phyloP scores from a whole-genome alignment of 2,888 invertebrate genomes.

The Marasmarcha lunaedactyla region DNA sequence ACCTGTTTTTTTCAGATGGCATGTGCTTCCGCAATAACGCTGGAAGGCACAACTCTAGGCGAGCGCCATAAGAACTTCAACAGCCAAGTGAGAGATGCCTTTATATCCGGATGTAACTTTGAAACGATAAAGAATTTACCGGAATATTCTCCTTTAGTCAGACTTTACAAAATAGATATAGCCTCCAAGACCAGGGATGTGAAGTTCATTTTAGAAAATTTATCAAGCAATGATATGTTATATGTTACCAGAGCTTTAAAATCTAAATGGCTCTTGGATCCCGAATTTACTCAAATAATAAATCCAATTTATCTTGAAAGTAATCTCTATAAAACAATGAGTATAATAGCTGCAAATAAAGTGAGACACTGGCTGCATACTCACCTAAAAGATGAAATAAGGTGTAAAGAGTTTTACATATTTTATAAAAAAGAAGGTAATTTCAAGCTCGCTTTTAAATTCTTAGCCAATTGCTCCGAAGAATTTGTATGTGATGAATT shows the following conservation, averaged over 20 bases:
- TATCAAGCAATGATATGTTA: constrained; percentile 41
- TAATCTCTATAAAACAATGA: constrained; percentile 36
- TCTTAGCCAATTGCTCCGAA: constrained; percentile 27
- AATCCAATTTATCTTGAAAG: constrained; percentile 36
- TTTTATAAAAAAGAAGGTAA: constrained; percentile 25
- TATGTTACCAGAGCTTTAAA: constrained; percentile 42
- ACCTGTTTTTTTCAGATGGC: constrained; percentile 24
- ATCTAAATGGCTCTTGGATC: constrained; percentile 32
- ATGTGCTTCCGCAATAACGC: constrained; percentile 20
- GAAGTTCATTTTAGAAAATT: constrained; percentile 30
- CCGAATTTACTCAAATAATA: constrained; percentile 25
- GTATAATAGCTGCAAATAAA: constrained; percentile 31
- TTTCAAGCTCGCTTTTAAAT: constrained; percentile 28
- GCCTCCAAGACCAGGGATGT: constrained; percentile 31
- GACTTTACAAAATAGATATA: constrained; percentile 41
- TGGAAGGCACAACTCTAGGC: constrained; percentile 30
- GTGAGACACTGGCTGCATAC: constrained; percentile 34
- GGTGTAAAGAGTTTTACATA: constrained; percentile 33
- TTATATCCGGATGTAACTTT: constrained; percentile 12
- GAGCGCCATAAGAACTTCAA: constrained; percentile 32
- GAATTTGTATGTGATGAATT: constrained; percentile 26
- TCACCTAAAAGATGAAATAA: constrained; percentile 23
- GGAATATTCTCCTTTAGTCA: constrained; percentile 30
- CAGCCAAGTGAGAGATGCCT: constrained; percentile 22
- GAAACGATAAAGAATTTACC: constrained; percentile 16